Evolutionary conservation across 2,888 invertebrate genomes (phyloP), one percentile per base, ranked within the genome.

Genomic region (Mesorhabditis spiculigera): DNA sequence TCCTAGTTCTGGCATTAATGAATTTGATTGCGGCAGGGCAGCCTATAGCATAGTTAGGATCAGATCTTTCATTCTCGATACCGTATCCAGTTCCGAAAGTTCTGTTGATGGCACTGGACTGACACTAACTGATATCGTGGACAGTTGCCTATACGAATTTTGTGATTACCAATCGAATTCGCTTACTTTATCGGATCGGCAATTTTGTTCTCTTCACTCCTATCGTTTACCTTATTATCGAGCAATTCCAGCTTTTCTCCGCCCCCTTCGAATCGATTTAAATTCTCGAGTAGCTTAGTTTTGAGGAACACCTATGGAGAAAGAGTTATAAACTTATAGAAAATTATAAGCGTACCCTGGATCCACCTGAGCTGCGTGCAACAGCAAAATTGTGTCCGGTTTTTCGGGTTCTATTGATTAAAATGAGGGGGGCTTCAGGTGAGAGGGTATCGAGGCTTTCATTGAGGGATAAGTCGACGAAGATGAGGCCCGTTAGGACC

Each of bases 41-140:
- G 8, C 58, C 58, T 13, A 50, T 50, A 10, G n/a, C 8, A 50
- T 13, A 50, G 58, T 50, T n/a, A 50, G 10, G 8, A 50, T 50
- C 58, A 10, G 58, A 50, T 50, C 58, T 50, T 50, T 50, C 58
- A 28, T 50, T 50, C 58, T 50, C 58, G 58, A 50, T 13, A 13
- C 58, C 28, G 28, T 28, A 28, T 28, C 28, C 28, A 28, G 28
- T 28, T 28, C 28, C 28, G 28, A 28, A 28, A 28, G 28, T 28
- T 28, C 28, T 28, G 28, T 28, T 28, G 28, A 28, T 28, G 58
- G 58, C n/a, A n/a, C 8, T 50, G 58, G 58, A n/a, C 58, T 50
- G 10, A 50, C 58, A n/a, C n/a, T 50, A n/a, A 50, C n/a, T n/a
- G 58, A 50, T 13, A 50, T 50, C n/a, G 58, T 50, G 58, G 58